Percentiles rank a stretch among this genome's conserved stretches.
Evolutionary conservation across 2,797 vertebrate genomes (phyloP).

Genomic region (Gymnothorax javanicus): DNA sequence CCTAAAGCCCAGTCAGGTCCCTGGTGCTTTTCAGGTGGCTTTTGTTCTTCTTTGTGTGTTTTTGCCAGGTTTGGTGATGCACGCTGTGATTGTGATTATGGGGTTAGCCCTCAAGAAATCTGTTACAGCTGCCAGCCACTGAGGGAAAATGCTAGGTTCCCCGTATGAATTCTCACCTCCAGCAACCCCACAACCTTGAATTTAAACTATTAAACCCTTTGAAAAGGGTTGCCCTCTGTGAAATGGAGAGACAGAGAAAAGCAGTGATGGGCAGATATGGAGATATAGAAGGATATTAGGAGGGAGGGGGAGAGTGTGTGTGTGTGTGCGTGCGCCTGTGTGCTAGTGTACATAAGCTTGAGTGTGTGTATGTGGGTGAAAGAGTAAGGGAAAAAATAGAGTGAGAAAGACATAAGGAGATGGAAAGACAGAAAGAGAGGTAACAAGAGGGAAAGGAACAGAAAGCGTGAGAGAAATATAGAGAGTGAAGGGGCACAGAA

Average conservation of each 20-base stretch:
- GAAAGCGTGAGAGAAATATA: neutral
- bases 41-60: neutral
- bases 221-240: neutral
- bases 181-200: neutral
- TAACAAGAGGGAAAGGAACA: conserved; percentile 13
- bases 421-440: neutral
- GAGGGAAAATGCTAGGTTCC: neutral
- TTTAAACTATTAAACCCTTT: conserved; percentile 20
- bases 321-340: too few species aligned
- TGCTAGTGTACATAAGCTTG: conserved; percentile 21
- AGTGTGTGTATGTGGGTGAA: neutral
- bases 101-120: neutral
- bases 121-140: neutral
- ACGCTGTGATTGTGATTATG: conserved; percentile 13
- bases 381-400: neutral
- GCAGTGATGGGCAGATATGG: conserved; percentile 31
- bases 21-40: neutral
- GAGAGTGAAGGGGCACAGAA: conserved; percentile 35
- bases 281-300: conserved; percentile 50
- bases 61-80: neutral
- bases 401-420: neutral
- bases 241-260: conserved; percentile 13
- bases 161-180: neutral
- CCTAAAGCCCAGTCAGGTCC: neutral
- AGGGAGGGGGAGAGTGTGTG: conserved; percentile 29